phyloP scores from a whole-genome alignment of 2,797 vertebrate species.

The Oceanodroma leucorhoa region DNA sequence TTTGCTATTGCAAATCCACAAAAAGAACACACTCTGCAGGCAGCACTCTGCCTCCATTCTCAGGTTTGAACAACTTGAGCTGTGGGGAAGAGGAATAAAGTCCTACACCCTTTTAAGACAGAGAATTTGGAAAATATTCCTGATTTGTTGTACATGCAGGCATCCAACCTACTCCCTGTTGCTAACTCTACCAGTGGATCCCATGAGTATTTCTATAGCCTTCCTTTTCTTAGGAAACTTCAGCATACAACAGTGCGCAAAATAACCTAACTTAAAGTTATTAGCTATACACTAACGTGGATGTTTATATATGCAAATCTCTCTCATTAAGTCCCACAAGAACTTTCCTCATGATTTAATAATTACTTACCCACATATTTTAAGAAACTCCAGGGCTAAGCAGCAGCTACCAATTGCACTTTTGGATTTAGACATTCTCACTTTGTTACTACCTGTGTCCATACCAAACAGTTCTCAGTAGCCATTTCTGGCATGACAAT shows the following conservation, averaged over 20 bases:
- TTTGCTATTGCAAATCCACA: not conserved
- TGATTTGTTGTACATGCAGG: not conserved
- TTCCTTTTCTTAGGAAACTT: not conserved
- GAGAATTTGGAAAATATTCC: not conserved
- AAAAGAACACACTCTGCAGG: not conserved
- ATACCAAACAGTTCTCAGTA: not conserved
- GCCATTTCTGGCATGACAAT: not conserved
- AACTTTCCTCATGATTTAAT: not conserved
- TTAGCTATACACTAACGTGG: not conserved
- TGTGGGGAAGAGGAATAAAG: not conserved
- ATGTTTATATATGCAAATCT: slow-evolving; percentile 7
- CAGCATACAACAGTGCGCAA: not conserved
- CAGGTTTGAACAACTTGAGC: not conserved
- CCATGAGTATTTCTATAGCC: not conserved
- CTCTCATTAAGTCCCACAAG: not conserved
- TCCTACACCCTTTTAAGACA: not conserved
- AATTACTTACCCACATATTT: not conserved
- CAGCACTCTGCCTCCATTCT: not conserved
- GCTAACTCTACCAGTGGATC: not conserved
- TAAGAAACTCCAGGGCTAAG: not conserved
- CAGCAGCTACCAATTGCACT: not conserved
- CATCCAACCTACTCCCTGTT: not conserved
- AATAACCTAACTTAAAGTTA: not conserved
- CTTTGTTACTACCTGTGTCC: not conserved
- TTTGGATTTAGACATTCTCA: not conserved